Percentiles rank a stretch among this genome's conserved stretches.
Evolutionary conservation across 2,113 vertebrate genomes (phyloP).

Genomic region (Dendropsophus ebraccatus): DNA sequence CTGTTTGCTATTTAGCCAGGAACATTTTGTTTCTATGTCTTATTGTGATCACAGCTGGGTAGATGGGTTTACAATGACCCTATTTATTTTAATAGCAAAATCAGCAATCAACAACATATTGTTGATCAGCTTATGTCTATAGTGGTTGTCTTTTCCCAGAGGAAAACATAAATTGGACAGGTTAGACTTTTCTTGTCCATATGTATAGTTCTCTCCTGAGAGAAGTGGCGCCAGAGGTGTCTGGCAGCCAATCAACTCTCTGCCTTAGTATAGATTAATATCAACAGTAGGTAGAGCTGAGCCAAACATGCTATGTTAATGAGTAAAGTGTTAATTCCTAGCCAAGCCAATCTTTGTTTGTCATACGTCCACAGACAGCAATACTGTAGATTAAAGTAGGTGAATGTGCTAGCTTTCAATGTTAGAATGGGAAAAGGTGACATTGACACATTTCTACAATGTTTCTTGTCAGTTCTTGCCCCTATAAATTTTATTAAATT

Average conservation of each 20-base stretch:
- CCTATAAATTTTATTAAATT: not conserved
- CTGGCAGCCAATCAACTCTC: not conserved
- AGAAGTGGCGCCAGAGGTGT: not conserved
- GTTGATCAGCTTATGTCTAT: not conserved
- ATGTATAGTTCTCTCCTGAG: not conserved
- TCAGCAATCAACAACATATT: not conserved
- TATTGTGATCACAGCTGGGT: not conserved
- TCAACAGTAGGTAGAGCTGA: not conserved
- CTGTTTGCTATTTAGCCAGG: not conserved
- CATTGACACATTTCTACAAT: not conserved
- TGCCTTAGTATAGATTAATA: not conserved
- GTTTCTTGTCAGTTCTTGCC: not conserved
- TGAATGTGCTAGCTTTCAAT: not conserved
- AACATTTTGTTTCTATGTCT: not conserved
- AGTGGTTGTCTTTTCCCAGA: not conserved
- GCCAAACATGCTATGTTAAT: not conserved
- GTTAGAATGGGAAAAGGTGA: not conserved
- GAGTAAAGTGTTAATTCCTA: not conserved
- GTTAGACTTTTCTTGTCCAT: not conserved
- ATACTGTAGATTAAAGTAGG: not conserved
- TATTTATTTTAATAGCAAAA: not conserved
- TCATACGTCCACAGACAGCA: not conserved
- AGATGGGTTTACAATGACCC: not conserved
- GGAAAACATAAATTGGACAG: constrained; percentile 9
- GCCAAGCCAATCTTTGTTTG: not conserved